Evolutionary conservation across 2,888 invertebrate genomes (phyloP).

Genomic region (Polydesmus complanatus): DNA sequence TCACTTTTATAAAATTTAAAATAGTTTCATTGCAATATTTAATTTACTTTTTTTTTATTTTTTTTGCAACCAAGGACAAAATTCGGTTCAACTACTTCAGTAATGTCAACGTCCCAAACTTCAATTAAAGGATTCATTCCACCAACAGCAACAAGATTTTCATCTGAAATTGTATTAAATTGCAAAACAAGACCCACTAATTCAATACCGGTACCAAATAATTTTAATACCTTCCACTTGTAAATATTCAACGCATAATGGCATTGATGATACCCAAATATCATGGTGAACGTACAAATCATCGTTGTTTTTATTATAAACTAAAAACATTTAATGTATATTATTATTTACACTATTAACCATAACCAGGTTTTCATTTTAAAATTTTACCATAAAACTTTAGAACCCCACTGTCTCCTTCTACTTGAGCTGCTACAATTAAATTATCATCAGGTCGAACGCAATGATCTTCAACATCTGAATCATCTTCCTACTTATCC

Average conservation of each 20-base stretch:
- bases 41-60: constrained; percentile 53
- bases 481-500: constrained; percentile 27
- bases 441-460: constrained; percentile 82
- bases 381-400: constrained; percentile 64
- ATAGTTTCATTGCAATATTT: no score
- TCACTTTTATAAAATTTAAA: no score
- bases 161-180: constrained; percentile 33
- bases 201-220: not conserved
- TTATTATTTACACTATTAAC: not conserved
- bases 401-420: constrained; percentile 69
- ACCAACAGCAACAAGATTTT: constrained; percentile 82
- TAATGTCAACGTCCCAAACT: constrained; percentile 92
- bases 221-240: constrained; percentile 45
- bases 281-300: constrained; percentile 92
- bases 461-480: constrained; percentile 70
- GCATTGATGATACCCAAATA: constrained; percentile 72
- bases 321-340: constrained; percentile 36
- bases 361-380: constrained; percentile 9
- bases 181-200: not conserved
- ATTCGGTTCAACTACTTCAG: constrained; percentile 78
- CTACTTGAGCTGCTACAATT: constrained; percentile 69
- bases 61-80: constrained; percentile 61
- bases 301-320: constrained; percentile 76
- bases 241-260: constrained; percentile 83
- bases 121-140: constrained; percentile 84